A percentile compares a stretch with the other conserved stretches of the same genome.
These are phyloP conservation scores for Kryphioiulus occultus DNA, from an alignment of 2,888 invertebrate genomes.

Conservation along the genomic window DNA sequence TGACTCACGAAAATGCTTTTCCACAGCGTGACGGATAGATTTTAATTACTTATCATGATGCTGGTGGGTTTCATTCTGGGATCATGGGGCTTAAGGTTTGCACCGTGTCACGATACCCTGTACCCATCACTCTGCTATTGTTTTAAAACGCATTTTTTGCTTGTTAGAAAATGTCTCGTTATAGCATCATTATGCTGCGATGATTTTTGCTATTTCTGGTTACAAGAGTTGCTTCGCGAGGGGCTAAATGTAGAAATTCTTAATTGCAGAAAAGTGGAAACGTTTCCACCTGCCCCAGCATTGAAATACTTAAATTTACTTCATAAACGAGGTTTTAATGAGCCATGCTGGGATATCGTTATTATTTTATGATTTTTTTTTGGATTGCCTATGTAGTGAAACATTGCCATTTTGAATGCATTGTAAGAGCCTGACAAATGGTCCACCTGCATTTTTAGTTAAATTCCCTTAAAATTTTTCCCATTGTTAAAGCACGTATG, in stretches of 20 bases:
- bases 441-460: background rate
- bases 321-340: conserved; percentile 8
- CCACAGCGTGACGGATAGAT: conserved; percentile 20
- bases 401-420: background rate
- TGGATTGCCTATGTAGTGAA: background rate
- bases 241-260: background rate
- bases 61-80: conserved; percentile 25
- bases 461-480: too few species aligned
- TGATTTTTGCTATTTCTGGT: background rate
- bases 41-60: conserved; percentile 35
- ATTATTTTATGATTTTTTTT: background rate
- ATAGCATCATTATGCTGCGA: background rate
- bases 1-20: conserved; percentile 20
- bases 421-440: background rate
- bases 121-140: background rate
- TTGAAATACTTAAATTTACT: background rate
- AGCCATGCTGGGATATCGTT: background rate
- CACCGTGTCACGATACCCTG: conserved; percentile 31
- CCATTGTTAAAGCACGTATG: too few species aligned
- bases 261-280: background rate
- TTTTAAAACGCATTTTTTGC: conserved; percentile 22
- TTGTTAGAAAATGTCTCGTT: conserved; percentile 21
- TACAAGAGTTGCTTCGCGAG: background rate
- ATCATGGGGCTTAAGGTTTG: conserved; percentile 35
- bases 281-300: background rate